Evolutionary conservation across 2,113 vertebrate species (phyloP), one percentile per base, ranked within the genome.

Genomic region (Bambusicola thoracicus): DNA sequence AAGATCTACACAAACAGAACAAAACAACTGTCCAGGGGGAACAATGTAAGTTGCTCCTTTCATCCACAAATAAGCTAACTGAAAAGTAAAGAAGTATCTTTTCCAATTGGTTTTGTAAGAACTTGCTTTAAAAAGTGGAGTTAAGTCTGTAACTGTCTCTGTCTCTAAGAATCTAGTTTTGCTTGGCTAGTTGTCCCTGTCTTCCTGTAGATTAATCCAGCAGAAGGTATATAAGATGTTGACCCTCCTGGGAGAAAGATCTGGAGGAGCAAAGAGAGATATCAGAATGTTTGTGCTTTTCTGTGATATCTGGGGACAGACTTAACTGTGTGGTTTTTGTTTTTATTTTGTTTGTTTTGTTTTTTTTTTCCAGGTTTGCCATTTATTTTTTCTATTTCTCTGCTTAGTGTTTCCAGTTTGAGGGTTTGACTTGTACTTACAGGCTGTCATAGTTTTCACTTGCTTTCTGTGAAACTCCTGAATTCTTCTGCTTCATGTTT

Each of bases 221-320:
- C 91, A 97, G 94, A 95, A 97, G 89, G 82, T 96, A 87, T 94
- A 97, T 87, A 95, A 94, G 91, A 91, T 93, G 87, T n/a, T 97
- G 94, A 95, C 91, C 89, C 96, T 97, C 95, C 94, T 96, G 87
- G 51, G 2, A 91, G 82, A 94, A 83, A 65, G 85, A 76, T 85
- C 82, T 94, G 87, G 82, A 87, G 94, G 93, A 87, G 85, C 68
- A 85, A 70, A 87, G 81, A 92, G 85, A 89, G 62, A 93, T 80
- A 82, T 91, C 8, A 59, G 72, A 80, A 69, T 10, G 34, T 49
- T 77, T 5, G 4, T 91, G 77, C 79, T 94, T 91, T 94, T 68
- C 75, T 91, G 68, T 77, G 36, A 27, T 89, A 65, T 81, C 63
- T n/a, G 27, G 9, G 24, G 55, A 56, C 41, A 87, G 68, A 13